phyloP scores from a whole-genome alignment of 2,113 vertebrate genomes.

The Craseonycteris thonglongyai region DNA sequence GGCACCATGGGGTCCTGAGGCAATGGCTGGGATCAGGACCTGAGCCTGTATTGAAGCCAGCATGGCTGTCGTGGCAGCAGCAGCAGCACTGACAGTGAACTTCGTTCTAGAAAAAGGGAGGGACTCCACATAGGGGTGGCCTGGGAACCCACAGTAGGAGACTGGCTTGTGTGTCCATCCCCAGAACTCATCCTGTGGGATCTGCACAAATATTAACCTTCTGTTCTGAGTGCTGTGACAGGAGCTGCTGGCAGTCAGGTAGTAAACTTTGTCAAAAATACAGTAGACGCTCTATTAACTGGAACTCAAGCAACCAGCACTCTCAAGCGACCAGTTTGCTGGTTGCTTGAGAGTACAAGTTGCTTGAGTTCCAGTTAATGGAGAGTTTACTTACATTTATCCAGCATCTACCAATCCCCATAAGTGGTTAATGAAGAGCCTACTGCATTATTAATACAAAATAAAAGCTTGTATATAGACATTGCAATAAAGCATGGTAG shows the following conservation, averaged over 20 bases:
- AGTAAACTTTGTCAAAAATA: not conserved
- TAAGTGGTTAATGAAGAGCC: no score
- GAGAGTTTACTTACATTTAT: no score
- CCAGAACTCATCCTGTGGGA: not conserved
- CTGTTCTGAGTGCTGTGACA: not conserved
- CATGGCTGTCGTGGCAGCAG: not conserved
- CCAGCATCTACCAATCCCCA: no score
- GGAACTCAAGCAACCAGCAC: no score
- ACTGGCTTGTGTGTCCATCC: not conserved
- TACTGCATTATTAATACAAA: no score
- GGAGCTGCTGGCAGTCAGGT: not conserved
- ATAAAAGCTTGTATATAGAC: not conserved
- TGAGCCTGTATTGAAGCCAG: not conserved
- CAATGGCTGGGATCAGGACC: not conserved
- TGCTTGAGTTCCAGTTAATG: no score
- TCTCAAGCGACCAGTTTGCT: no score
- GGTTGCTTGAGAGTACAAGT: no score
- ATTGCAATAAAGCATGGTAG: not conserved
- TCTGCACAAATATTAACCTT: not conserved
- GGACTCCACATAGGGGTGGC: accelerated
- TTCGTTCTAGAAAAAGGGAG: not conserved
- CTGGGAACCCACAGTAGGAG: not conserved
- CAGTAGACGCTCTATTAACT: no score
- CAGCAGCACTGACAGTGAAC: not conserved
- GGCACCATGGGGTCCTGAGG: not conserved